Evolutionary conservation across 2,888 invertebrate genomes (phyloP).

Genomic region (Pterostichus niger): DNA sequence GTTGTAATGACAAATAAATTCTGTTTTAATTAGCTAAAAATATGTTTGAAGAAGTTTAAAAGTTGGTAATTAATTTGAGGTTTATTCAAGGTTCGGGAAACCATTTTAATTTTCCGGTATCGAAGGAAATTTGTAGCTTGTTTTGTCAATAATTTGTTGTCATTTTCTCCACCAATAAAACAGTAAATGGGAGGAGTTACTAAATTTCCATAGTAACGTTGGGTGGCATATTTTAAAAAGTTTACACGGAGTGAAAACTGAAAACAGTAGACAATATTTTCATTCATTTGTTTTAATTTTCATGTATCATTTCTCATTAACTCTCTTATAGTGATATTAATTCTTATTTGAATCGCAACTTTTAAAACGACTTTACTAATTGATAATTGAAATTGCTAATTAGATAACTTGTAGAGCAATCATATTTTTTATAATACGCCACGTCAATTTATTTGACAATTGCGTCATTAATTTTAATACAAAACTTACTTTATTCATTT

Average conservation of each 20-base stretch:
- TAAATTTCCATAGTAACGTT: background rate
- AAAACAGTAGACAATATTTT: no score
- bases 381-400: no score
- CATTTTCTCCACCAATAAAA: conserved; percentile 32
- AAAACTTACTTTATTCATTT: no score
- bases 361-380: no score
- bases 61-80: conserved; percentile 16
- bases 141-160: conserved; percentile 39
- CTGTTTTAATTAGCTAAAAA: conserved; percentile 4
- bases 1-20: conserved; percentile 6
- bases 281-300: no score
- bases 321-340: no score
- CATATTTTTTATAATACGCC: no score
- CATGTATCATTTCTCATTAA: no score
- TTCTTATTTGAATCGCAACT: no score
- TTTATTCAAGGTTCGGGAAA: background rate
- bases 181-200: conserved; percentile 17
- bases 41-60: background rate
- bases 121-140: conserved; percentile 1
- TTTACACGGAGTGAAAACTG: background rate
- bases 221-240: background rate
- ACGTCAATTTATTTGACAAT: no score
- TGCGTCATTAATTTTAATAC: no score
- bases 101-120: background rate
- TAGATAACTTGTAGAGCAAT: no score